Conservation (phyloP, 2,113 vertebrate genomes). For the Mustela nigripes region DNA sequence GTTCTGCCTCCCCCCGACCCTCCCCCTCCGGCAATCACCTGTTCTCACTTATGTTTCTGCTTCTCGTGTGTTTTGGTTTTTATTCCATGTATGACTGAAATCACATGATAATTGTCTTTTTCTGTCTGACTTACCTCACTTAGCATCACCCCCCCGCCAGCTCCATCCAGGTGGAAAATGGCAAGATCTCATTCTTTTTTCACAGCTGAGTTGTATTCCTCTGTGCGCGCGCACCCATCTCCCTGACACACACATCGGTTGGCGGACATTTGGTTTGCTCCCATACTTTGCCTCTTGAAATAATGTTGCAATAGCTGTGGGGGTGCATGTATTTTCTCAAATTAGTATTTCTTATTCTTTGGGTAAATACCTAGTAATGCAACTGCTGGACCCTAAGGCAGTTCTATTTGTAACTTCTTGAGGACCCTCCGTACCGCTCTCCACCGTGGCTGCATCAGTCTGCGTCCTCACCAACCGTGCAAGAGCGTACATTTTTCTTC, state of each 20-base stretch:
- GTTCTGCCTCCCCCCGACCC: too few relatives aligned
- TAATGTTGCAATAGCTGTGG: not conserved
- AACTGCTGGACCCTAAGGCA: not conserved
- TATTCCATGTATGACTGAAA: not conserved
- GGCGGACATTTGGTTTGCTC: not conserved
- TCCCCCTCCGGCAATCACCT: too few relatives aligned
- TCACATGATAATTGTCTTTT: not conserved
- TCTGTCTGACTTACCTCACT: not conserved
- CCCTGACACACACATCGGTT: fast-evolving
- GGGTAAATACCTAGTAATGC: not conserved
- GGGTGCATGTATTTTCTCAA: not conserved
- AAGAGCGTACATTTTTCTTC: too few relatives aligned
- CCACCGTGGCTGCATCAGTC: too few relatives aligned
- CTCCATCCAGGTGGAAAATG: not conserved
- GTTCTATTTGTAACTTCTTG: not conserved
- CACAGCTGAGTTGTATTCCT: not conserved
- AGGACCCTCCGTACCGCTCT: not conserved
- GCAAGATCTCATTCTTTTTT: not conserved
- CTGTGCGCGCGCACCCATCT: fast-evolving
- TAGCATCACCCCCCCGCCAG: not conserved
- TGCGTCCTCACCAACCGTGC: too few relatives aligned
- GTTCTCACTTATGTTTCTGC: too few relatives aligned
- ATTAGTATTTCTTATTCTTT: not conserved
- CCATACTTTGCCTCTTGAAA: not conserved
- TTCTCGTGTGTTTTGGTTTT: not conserved